A percentile compares a stretch with the other conserved stretches of the same genome.
Evolutionary conservation across 1,140 invertebrate genomes (phyloP).

Genomic region (Plectus sambesii): DNA sequence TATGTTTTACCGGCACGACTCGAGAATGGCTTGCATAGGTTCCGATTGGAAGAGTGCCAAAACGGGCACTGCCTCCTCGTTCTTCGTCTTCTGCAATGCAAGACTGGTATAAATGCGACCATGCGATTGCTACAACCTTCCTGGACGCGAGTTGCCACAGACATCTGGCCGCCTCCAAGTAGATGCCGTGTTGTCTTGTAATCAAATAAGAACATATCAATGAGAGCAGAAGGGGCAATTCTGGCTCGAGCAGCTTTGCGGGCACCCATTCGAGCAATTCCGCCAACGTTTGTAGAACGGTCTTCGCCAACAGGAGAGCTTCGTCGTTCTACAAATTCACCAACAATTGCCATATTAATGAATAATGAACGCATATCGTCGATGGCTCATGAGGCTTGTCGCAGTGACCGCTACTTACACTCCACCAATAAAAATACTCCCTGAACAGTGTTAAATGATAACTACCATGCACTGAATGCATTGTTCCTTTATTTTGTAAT

Average conservation of each 20-base stretch:
- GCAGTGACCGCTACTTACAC: too few species aligned
- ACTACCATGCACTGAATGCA: too few species aligned
- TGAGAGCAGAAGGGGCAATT: conserved; percentile 27
- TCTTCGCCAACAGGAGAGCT: conserved; percentile 21
- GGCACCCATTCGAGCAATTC: conserved; percentile 33
- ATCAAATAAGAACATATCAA: conserved; percentile 30
- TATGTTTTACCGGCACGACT: too few species aligned
- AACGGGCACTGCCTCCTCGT: conserved; percentile 30
- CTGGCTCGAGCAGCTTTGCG: conserved; percentile 17
- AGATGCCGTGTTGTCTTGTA: conserved; percentile 18
- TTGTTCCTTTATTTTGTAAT: too few species aligned
- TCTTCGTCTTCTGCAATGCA: too few species aligned
- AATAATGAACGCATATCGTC: too few species aligned
- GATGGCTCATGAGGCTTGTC: too few species aligned
- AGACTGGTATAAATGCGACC: too few species aligned
- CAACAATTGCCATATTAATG: too few species aligned
- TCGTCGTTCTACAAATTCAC: too few species aligned
- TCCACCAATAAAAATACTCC: too few species aligned
- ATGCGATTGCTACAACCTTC: conserved; percentile 31
- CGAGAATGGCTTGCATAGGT: conserved; percentile 31
- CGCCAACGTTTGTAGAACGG: conserved; percentile 25
- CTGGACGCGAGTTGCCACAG: conserved; percentile 29
- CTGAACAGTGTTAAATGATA: too few species aligned
- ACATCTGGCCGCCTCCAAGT: conserved; percentile 30
- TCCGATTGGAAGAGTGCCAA: conserved; percentile 29